Base-by-base conservation (phyloP, 2,888 invertebrate genomes). In the Diloba caeruleocephala region DNA sequence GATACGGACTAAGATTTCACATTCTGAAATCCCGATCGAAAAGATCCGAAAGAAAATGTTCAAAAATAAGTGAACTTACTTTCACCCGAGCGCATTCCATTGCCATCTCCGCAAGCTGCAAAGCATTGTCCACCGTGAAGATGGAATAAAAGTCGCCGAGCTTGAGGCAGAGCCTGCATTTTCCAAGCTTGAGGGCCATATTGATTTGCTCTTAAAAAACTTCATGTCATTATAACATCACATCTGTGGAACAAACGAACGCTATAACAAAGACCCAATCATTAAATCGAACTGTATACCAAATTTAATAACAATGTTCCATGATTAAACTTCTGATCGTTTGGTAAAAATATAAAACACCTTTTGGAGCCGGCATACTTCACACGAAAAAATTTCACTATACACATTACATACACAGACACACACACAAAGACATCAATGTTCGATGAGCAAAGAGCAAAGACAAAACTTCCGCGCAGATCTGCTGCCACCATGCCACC, bases 151-250 rank as follows among this genome's bases (percentile, higher is more conserved):
- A 94, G 69, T 94, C 94, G 39, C 94, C 94, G 49, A 94, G 88
- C 79, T 94, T 94, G 81, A 94, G 90, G 81, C 94, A 94, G 39
- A 94, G 89, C 81, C 94, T 90, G 82, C 94, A 94, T 89, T 94
- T 94, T 81, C 93, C 93, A 55, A 94, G 86, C 81, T 92, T 92
- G 88, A 93, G 91, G 76, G 93, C 93, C 90, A 90, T 90, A 92
- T 93, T 92, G 92, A 91, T 91, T 92, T 83, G 78, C 80, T 84
- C 83, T 81, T 79, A 71, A 73, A 65, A 75, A 79, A 79, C 84
- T 88, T 88, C 88, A 88, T 86, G 79, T 82, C 86, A 88, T 71
- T 81, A 61, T 42, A 78, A 74, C 78, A 78, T 84, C 78, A 82
- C 74, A 81, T 81, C 81, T 81, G 78, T 36, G 58, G 28, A 52